Base-by-base conservation (phyloP, 2,113 vertebrate genomes). In the Atractosteus spatula region DNA sequence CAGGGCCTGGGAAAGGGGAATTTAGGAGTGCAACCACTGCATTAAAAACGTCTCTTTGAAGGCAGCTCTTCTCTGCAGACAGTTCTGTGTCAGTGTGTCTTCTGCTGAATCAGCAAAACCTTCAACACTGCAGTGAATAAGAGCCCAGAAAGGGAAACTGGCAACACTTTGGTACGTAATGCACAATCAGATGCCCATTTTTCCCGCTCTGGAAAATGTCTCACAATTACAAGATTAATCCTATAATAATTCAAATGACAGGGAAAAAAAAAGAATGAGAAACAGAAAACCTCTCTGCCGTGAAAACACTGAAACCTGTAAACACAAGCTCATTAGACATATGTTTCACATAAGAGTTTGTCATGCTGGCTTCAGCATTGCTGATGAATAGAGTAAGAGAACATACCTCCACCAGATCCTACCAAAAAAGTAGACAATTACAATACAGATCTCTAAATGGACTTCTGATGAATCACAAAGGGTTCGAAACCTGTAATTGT, bases 51-150 rank as follows among this genome's bases (percentile, higher is more conserved):
- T 51, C 13, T 51, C 65, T 44, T 17, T 43, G 65, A n/a, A 67
- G 10, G 65, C 65, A 4, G 8, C 17, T 8, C 62, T 45, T 42
- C 66, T 47, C 57, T 17, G 57, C 44, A 2, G 47, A 51, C 47
- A 44, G 29, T 54, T 61, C 51, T 55, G 47, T 56, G 29, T 17
- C 68, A 56, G 11, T 8, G 14, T 42, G 14, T 42, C n/a, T 11
- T 56, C 11, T 55, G 70, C 69, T 71, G 69, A 76, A 55, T 76
- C 70, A 41, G 64, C 70, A 57, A 29, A 51, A 59, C 7, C 41
- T 8, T 45, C 4, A 8, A 42, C 57, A 57, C 41, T 14, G 45
- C 41, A 55, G 69, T 44, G 43, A 71, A 43, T 5, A 12, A 7
- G 8, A 17, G 47, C 44, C 55, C 62, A 29, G 8, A 14, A 55